Percentiles rank a stretch among this genome's conserved stretches.
These are phyloP conservation scores for Gymnothorax javanicus DNA, from an alignment of 2,797 vertebrate genomes.

Conservation along the genomic window DNA sequence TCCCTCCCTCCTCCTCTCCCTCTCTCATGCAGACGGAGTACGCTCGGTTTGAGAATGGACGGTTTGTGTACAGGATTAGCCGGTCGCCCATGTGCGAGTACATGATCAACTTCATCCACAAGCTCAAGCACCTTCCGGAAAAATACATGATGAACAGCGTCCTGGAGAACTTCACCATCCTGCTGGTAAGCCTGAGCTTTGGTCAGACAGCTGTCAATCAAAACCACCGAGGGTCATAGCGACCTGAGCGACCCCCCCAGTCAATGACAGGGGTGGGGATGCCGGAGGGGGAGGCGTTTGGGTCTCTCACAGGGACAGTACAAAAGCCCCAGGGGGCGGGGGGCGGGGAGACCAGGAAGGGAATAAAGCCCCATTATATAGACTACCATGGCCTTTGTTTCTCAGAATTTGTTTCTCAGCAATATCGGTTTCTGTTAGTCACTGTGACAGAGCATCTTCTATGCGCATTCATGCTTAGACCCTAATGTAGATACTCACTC, in stretches of 20 bases:
- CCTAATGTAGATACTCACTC: no score
- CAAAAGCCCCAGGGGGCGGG: not conserved
- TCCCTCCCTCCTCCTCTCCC: not conserved
- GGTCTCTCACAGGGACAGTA: not conserved
- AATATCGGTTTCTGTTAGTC: no score
- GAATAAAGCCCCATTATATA: not conserved
- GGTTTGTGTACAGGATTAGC: slow-evolving; percentile 97
- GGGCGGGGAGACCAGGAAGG: not conserved
- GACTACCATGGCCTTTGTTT: not conserved
- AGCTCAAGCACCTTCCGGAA: slow-evolving; percentile 98
- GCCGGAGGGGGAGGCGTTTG: not conserved
- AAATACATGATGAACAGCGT: slow-evolving; percentile 99
- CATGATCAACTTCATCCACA: slow-evolving; percentile 99
- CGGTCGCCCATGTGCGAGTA: slow-evolving; percentile 99
- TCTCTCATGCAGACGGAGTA: slow-evolving; percentile 85
- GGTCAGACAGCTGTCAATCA: not conserved
- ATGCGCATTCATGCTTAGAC: no score
- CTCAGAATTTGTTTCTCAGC: no score
- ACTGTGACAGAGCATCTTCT: no score
- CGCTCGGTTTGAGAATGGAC: slow-evolving; percentile 94
- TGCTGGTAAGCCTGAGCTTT: slow-evolving; percentile 85
- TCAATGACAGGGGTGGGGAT: not conserved
- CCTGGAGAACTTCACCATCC: slow-evolving; percentile 99
- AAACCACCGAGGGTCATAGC: not conserved
- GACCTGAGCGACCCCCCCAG: not conserved